Base-by-base conservation (phyloP, 2,797 vertebrate species). In the Melanotaenia boesemani region DNA sequence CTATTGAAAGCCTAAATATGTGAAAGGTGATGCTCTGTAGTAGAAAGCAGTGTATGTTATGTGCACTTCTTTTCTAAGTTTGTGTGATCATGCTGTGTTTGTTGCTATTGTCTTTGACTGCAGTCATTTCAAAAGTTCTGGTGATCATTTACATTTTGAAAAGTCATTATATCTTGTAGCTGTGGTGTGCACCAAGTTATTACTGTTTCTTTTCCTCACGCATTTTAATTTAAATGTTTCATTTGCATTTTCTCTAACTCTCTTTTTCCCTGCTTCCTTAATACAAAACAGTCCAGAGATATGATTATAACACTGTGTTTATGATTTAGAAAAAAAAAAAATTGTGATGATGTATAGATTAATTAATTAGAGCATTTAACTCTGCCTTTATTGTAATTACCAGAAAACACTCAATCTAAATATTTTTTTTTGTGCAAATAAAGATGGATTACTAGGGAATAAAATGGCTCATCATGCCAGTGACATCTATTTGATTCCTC, bases 101-200 rank as follows among this genome's bases (percentile, higher is more conserved):
- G n/a, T 50, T 34, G 2, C 28, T 16, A 22, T 50, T 11, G 70
- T 10, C 24, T 70, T 44, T 70, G 24, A 77, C 11, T 20, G n/a
- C 39, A 41, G 3, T 39, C 37, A 39, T 18, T 48, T 48, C 20
- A 48, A 16, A 24, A 54, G 39, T 9, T 16, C 39, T 50, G 48
- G 79, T 67, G 20, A 55, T 36, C 41, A 22, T 76, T 36, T 59
- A 22, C 15, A 68, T 52, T 76, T 65, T 54, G 11, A 5, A 57
- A 64, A 48, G 16, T 3, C 48, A 59, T 63, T 74, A 61, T 59
- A 41, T 64, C 1, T 41, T 65, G 37, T 22, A 22, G 20, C 41
- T 73, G 18, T 67, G 34, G 28, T n/a, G 34, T 70, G 37, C 64
- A 48, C 57, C 34, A 36, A 34, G 26, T 37, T 72, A 55, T 46